A percentile compares a stretch with the other conserved stretches of the same genome.
Conservation (phyloP, 2,797 vertebrate genomes). For the Scolopax rusticola region DNA sequence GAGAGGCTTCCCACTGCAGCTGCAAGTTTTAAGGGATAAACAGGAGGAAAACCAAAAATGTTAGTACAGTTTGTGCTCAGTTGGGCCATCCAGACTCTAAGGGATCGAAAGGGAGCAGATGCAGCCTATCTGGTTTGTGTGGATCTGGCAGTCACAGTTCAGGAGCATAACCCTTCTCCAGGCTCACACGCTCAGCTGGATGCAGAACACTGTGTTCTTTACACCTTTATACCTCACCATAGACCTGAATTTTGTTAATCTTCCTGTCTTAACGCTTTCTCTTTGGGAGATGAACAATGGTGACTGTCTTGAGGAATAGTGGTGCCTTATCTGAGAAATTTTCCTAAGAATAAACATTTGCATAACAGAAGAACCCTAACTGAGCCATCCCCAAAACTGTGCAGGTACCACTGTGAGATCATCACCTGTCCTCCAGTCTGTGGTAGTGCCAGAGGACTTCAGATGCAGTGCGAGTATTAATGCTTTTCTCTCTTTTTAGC, state of each 20-base stretch:
- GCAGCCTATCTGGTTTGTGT: not conserved
- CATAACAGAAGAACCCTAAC: not conserved
- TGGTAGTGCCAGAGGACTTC: not conserved
- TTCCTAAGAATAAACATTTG: not conserved
- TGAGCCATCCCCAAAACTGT: not conserved
- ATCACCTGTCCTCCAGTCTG: not conserved
- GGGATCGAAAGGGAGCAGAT: not conserved
- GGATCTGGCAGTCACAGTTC: slow-evolving; percentile 6
- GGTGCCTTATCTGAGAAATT: not conserved
- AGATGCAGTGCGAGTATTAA: not conserved
- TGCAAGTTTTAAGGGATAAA: slow-evolving; percentile 57
- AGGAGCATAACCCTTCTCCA: not conserved
- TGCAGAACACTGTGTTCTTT: not conserved
- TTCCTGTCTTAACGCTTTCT: not conserved
- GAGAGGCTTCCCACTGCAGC: slow-evolving; percentile 58
- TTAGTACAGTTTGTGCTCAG: slow-evolving; percentile 41
- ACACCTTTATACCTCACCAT: not conserved
- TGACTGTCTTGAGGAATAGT: not conserved
- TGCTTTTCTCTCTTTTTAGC: not conserved
- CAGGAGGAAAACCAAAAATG: slow-evolving; percentile 26
- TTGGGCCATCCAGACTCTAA: not conserved
- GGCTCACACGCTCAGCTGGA: not conserved
- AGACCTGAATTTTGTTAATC: not conserved
- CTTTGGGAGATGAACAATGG: not conserved
- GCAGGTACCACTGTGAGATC: not conserved